These are phyloP conservation scores for Nothoprocta perdicaria DNA, from an alignment of 2,113 vertebrate species.

Conservation along the genomic window DNA sequence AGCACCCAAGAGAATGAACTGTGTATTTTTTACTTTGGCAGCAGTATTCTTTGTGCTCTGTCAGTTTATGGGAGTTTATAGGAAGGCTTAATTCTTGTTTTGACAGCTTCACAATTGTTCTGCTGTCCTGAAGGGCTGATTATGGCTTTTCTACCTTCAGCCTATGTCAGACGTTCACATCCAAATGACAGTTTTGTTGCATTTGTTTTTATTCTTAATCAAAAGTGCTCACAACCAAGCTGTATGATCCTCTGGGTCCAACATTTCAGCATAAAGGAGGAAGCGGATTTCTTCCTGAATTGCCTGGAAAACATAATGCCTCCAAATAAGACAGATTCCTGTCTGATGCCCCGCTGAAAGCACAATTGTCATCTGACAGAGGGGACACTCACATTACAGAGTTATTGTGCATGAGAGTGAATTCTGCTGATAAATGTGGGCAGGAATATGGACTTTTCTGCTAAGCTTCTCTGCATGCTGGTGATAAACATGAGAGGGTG, in stretches of 20 bases:
- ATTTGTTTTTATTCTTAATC: slow-evolving; percentile 23
- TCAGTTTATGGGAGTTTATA: slow-evolving; percentile 10
- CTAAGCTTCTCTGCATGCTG: accelerated
- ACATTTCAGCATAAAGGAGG: not conserved
- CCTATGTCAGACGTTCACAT: slow-evolving; percentile 31
- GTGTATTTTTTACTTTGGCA: not conserved
- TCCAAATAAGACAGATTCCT: not conserved
- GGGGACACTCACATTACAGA: not conserved
- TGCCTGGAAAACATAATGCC: not conserved
- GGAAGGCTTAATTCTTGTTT: slow-evolving; percentile 59
- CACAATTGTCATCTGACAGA: not conserved
- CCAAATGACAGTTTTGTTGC: not conserved
- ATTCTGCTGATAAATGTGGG: not conserved
- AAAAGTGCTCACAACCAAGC: slow-evolving; percentile 9
- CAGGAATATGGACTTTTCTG: not conserved
- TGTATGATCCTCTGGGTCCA: not conserved
- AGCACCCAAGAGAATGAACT: not conserved
- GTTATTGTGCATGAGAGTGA: not conserved
- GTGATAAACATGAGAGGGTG: not conserved
- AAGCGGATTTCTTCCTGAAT: slow-evolving; percentile 2
- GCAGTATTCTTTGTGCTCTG: not conserved
- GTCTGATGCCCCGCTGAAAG: not conserved
- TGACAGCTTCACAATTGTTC: slow-evolving; percentile 43
- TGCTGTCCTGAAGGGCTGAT: slow-evolving; percentile 52
- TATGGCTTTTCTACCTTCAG: slow-evolving; percentile 26